These are phyloP conservation scores for Dendrolimus punctatus DNA, from an alignment of 1,140 invertebrate species.

Conservation along the genomic window DNA sequence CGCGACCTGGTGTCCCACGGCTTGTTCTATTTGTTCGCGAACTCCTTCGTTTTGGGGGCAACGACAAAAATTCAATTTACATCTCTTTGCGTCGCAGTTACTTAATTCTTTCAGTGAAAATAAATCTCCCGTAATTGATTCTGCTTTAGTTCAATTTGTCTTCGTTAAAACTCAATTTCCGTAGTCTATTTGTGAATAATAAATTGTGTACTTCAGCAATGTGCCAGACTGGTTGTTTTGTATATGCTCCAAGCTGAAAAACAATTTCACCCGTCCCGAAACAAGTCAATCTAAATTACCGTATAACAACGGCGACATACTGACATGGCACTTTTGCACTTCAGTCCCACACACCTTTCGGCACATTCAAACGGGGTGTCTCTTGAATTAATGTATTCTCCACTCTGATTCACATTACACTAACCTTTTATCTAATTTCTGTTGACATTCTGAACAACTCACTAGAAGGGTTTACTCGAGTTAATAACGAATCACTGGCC, in stretches of 20 bases:
- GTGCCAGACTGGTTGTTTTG: constrained; percentile 32
- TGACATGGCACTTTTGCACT: constrained; percentile 21
- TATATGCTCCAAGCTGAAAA: constrained; percentile 26
- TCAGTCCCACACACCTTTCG: constrained; percentile 5
- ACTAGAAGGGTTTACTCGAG: too few species aligned
- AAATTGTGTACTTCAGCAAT: constrained; percentile 49
- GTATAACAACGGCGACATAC: constrained; percentile 13
- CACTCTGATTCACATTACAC: neutral
- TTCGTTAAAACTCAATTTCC: constrained; percentile 68
- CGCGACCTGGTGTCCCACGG: constrained; percentile 5
- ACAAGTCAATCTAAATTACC: constrained; percentile 57
- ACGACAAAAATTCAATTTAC: constrained; percentile 58
- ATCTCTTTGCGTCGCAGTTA: constrained; percentile 47
- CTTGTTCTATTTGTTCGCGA: constrained; percentile 18
- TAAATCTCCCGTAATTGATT: constrained; percentile 67
- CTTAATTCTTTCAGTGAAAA: constrained; percentile 59
- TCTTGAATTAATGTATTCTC: constrained; percentile 23
- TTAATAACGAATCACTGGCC: too few species aligned
- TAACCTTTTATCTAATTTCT: too few species aligned
- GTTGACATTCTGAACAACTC: too few species aligned
- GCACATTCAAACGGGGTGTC: constrained; percentile 8
- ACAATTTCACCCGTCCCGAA: constrained; percentile 33
- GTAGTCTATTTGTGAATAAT: constrained; percentile 65
- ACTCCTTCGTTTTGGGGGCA: constrained; percentile 28
- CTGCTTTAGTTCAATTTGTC: constrained; percentile 65